Base-by-base conservation (phyloP, 2,113 vertebrate genomes). In the Lonchura striata region DNA sequence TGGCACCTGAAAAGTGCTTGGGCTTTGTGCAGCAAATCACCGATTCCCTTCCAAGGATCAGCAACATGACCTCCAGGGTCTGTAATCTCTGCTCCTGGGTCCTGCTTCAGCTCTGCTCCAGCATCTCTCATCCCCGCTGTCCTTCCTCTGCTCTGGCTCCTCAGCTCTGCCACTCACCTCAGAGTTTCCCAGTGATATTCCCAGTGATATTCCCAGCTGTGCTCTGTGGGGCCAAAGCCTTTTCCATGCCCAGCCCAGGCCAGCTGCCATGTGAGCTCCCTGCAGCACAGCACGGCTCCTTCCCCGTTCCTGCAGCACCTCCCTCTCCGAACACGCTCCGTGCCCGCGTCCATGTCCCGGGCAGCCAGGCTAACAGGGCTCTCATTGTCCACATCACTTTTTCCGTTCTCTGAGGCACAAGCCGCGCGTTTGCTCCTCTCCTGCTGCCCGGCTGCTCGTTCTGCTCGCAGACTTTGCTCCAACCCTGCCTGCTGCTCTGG, bases 321-420 rank as follows among this genome's bases (percentile, higher is more conserved):
- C 66, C 87, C 71, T n/a, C 41, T 44, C 70, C 0, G 4, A 72
- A 85, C 46, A 30, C 19, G n/a, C 75, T 71, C 65, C 2, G 4
- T 59, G 66, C 6, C 88, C 35, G 1, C 25, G 68, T 54, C 56
- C 79, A 1, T 31, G 68, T 71, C 56, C 82, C 1, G 3, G 65
- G 52, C 47, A 66, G 30, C 23, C 75, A 39, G 80, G 88, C 91
- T 94, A 90, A 96, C 95, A 96, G 95, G 81, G 89, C 93, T 78
- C 81, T 66, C 96, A 66, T 96, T 96, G 93, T 95, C 56, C 81
- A 19, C 13, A 75, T 86, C 93, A 89, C 69, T 94, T 96, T 96
- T 96, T 96, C 96, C 95, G 33, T 3, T 41, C 61, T 93, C 69
- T 19, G 61, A 86, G 74, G 87, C 2, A 20, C 84, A 37, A 57